Evolutionary conservation across 2,113 vertebrate genomes (phyloP).

Genomic region (Rousettus leschenaultii): DNA sequence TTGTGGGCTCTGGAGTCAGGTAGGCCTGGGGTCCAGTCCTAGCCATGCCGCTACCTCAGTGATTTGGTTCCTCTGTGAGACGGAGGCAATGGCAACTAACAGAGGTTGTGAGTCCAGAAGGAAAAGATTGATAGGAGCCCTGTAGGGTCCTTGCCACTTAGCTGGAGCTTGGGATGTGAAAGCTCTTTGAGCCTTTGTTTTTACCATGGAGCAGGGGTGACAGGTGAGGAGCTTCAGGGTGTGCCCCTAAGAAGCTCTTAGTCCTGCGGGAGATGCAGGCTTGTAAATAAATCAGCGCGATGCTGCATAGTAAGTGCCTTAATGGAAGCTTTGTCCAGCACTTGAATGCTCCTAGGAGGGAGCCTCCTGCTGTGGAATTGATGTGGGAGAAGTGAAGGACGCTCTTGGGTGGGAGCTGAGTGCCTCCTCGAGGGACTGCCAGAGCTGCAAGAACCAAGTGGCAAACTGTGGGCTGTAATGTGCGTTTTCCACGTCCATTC

Average conservation of each 20-base stretch:
- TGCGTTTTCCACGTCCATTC: background rate
- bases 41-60: background rate
- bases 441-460: background rate
- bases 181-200: background rate
- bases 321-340: background rate
- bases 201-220: background rate
- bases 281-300: background rate
- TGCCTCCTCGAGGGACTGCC: background rate
- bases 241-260: background rate
- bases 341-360: background rate
- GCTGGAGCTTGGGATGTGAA: background rate
- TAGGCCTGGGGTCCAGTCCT: background rate
- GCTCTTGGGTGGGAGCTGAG: background rate
- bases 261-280: background rate
- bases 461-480: background rate
- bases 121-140: background rate
- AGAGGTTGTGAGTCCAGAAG: background rate
- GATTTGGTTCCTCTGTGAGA: background rate
- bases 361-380: background rate
- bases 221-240: background rate
- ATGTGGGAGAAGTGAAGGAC: no score
- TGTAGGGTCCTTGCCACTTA: background rate
- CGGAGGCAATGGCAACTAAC: background rate
- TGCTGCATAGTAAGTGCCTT: background rate
- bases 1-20: background rate